Conservation (phyloP, 2,888 invertebrate species). For the Panopea generosa region DNA sequence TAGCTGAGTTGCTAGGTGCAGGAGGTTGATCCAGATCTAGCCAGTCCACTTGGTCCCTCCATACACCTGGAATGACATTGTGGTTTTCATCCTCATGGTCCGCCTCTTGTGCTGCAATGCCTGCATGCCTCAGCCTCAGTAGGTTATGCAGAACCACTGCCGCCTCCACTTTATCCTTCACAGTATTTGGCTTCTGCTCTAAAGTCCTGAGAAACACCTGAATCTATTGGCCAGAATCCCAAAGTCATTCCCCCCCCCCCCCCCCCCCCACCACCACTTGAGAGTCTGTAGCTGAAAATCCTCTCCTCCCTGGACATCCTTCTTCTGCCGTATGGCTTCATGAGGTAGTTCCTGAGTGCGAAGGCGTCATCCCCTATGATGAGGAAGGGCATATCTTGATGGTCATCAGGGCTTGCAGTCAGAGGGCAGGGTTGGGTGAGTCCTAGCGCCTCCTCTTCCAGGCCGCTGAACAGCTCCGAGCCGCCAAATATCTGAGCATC, state of each 20-base stretch:
- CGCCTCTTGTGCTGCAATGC: conserved; percentile 11
- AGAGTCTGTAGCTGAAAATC: conserved; percentile 2
- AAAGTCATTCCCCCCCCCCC: conserved; percentile 20
- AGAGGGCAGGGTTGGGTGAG: conserved; percentile 28
- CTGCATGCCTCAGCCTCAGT: conserved; percentile 15
- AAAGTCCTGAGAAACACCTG: conserved; percentile 13
- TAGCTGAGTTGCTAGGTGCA: conserved; percentile 33
- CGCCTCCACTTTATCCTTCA: conserved; percentile 21
- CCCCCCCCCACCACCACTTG: conserved; percentile 6
- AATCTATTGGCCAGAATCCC: conserved; percentile 13
- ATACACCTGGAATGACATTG: conserved; percentile 38
- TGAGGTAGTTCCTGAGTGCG: conserved; percentile 4
- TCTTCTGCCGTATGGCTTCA: conserved; percentile 21
- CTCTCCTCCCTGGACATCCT: conserved; percentile 6
- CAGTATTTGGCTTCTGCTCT: conserved; percentile 2
- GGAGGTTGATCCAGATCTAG: conserved; percentile 23
- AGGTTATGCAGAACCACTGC: conserved; percentile 30
- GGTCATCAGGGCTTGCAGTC: conserved; percentile 20
- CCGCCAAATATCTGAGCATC: conserved; percentile 34
- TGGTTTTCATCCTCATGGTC: conserved; percentile 42
- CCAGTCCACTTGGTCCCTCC: conserved; percentile 34
- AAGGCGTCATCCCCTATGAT: conserved; percentile 3
- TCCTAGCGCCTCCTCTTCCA: conserved; percentile 19
- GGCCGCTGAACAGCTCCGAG: conserved; percentile 16
- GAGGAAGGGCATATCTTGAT: conserved; percentile 7